Evolutionary conservation across 2,113 vertebrate genomes (phyloP), one percentile per base, ranked within the genome.

Genomic region (Chionodraco myersi): DNA sequence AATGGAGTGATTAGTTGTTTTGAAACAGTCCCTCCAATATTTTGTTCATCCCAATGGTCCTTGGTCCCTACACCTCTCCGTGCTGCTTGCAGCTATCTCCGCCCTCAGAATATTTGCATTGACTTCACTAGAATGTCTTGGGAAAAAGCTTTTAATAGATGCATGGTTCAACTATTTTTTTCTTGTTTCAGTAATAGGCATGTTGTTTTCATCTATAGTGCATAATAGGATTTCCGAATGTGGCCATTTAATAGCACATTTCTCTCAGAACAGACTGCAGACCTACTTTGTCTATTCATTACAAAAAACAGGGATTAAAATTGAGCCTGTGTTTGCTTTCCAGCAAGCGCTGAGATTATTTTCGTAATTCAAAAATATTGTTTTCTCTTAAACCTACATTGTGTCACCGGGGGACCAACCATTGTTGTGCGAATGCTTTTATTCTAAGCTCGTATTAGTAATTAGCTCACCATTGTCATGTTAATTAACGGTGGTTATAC

Each of bases 131-230:
- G 91, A 93, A 93, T 93, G 91, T 89, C 90, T 93, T 90, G 89
- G 88, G 90, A 93, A 82, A 30, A 44, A 11, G 72, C 88, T 91
- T 93, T 94, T 91, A 91, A 87, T 94, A 92, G 91, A 91, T 54
- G 58, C 56, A 81, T 83, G 78, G 80, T 86, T 89, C 79, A 83
- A 88, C 84, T 71, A 52, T 80, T 70, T 72, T 82, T 68, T 51
- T 60, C 74, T 80, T 79, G 82, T 71, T 58, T 52, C 80, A 48
- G 69, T 74, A 77, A 80, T 57, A 63, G 79, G 82, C 78, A 86
- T 41, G 77, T 76, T 87, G 81, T 88, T 88, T 91, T 91, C 86
- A 88, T 87, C 80, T 89, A 80, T 80, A 63, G 86, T 30, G 49
- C 75, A 23, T 90, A 83, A 91, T 86, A 92, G 85, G 89, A 93